Conservation (phyloP, 2,797 vertebrate species). For the Phylloscopus collybita region DNA sequence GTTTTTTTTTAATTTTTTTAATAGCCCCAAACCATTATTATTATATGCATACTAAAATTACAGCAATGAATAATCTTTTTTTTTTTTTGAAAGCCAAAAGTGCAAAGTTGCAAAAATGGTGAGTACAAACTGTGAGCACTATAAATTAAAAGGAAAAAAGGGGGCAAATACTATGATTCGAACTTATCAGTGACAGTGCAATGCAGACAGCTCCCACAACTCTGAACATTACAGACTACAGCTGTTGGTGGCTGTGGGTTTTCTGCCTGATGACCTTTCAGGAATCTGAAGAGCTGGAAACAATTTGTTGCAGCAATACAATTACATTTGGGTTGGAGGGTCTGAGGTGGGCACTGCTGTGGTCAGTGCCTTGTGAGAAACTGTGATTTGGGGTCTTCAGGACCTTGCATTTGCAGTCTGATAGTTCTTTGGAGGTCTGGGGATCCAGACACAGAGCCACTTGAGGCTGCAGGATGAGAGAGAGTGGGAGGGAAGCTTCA, state of each 20-base stretch:
- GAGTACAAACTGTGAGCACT: not conserved
- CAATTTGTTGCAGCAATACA: not conserved
- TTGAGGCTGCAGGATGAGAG: not conserved
- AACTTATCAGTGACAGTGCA: slow-evolving; percentile 50
- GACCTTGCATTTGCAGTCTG: not conserved
- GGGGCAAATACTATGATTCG: not conserved
- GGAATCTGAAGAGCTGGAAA: not conserved
- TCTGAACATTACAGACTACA: slow-evolving; percentile 40
- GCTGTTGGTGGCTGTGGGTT: slow-evolving; percentile 36
- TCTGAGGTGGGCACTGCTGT: not conserved
- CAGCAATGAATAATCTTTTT: not conserved
- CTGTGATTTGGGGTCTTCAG: not conserved
- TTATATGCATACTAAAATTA: not conserved
- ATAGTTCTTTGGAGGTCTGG: not conserved
- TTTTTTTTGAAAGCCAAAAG: not conserved
- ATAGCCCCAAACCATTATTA: not conserved
- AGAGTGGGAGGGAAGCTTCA: slow-evolving; percentile 4
- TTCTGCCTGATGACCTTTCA: not conserved
- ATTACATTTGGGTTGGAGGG: not conserved
- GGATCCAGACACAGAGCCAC: not conserved
- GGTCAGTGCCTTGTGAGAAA: not conserved
- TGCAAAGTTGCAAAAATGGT: not conserved
- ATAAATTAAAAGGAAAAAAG: not conserved
- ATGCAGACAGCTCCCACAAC: slow-evolving; percentile 46
- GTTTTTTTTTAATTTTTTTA: not conserved